These are phyloP conservation scores for Echinops telfairi DNA, from an alignment of 2,113 vertebrate genomes.

Conservation along the genomic window DNA sequence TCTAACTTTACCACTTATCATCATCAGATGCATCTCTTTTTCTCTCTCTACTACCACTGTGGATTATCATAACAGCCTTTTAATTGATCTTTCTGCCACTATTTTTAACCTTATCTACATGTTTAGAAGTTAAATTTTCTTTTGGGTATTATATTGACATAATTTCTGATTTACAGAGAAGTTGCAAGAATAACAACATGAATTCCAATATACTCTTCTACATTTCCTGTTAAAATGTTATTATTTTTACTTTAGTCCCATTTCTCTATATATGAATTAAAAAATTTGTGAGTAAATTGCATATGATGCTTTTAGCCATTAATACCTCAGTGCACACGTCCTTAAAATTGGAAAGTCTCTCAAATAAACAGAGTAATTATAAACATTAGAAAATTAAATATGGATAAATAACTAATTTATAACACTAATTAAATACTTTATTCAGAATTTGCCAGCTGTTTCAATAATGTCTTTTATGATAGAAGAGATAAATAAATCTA, in stretches of 20 bases:
- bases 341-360: constrained; percentile 13
- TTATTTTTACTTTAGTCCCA: not conserved
- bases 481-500: not conserved
- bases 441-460: not conserved
- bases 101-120: constrained; percentile 2
- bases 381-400: constrained; percentile 7
- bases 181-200: not conserved
- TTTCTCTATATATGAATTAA: not conserved
- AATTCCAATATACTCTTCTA: not conserved
- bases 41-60: not conserved
- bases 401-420: not conserved
- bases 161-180: not conserved
- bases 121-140: not conserved
- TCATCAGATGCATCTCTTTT: not conserved
- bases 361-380: not conserved
- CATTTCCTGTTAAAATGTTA: not conserved
- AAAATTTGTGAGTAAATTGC: constrained; percentile 39
- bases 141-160: not conserved
- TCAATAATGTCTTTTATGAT: constrained; percentile 18
- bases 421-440: constrained; percentile 3
- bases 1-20: constrained; percentile 29
- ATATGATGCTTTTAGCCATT: not conserved
- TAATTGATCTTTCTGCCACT: not conserved
- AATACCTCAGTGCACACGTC: constrained; percentile 11
- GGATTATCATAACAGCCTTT: not conserved